These are phyloP conservation scores for Drosophila diplacantha DNA, from an alignment of 2,888 invertebrate species.

Conservation along the genomic window DNA sequence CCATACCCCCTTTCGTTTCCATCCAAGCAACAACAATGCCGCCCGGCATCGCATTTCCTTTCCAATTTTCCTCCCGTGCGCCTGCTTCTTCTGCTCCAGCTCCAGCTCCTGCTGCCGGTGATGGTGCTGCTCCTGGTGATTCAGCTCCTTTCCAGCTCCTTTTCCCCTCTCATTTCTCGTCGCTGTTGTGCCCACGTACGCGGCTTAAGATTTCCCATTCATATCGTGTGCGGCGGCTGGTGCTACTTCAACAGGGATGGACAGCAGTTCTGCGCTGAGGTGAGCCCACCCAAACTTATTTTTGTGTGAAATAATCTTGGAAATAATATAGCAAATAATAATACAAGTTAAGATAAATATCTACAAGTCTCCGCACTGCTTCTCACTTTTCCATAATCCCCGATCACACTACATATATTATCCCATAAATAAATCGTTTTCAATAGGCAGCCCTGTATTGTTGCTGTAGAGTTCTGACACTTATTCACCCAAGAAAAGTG, in stretches of 20 bases:
- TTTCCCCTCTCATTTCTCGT: conserved; percentile 24
- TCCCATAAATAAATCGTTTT: background rate
- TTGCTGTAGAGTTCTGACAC: background rate
- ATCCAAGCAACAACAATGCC: conserved; percentile 30
- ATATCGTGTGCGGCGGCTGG: conserved; percentile 55
- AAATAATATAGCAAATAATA: background rate
- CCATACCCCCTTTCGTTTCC: conserved; percentile 11
- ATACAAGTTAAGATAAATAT: too few species aligned
- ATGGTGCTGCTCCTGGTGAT: conserved; percentile 7
- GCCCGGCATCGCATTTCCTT: conserved; percentile 55
- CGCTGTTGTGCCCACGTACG: conserved; percentile 60
- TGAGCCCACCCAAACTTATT: background rate
- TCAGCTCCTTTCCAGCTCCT: conserved; percentile 36
- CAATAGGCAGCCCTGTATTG: too few species aligned
- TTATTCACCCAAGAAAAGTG: background rate
- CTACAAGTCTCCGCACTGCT: too few species aligned
- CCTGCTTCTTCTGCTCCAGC: conserved; percentile 18
- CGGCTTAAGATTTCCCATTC: conserved; percentile 66
- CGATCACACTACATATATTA: background rate
- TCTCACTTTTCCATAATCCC: background rate
- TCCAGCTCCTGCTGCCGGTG: conserved; percentile 13
- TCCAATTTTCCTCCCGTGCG: conserved; percentile 55
- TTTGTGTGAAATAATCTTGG: background rate
- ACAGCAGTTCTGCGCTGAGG: conserved; percentile 9
- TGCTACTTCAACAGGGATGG: conserved; percentile 31